These are phyloP conservation scores for Halocynthia roretzi DNA, from an alignment of 23 tunicate species.

Conservation along the genomic window DNA sequence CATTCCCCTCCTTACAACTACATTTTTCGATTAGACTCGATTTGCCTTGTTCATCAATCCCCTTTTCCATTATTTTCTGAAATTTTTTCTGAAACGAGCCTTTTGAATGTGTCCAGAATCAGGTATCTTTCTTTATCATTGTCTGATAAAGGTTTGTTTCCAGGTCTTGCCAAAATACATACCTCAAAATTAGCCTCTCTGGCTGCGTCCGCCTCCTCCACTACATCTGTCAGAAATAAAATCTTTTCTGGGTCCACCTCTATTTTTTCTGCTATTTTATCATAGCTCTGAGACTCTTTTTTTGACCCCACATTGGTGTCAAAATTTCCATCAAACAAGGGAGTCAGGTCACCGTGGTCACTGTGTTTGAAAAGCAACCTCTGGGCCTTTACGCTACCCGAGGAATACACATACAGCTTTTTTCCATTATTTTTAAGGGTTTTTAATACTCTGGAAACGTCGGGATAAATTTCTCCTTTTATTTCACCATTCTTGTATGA, in stretches of 20 bases:
- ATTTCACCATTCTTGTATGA: conserved; percentile 39
- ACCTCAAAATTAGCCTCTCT: conserved; percentile 24
- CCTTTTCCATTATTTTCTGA: no score
- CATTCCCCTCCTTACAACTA: no score
- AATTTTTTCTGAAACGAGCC: not conserved
- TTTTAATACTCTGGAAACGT: conserved; percentile 32
- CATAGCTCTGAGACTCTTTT: conserved; percentile 37
- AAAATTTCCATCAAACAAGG: conserved; percentile 41
- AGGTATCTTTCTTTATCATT: not conserved
- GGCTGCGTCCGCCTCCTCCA: conserved; percentile 68
- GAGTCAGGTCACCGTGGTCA: conserved; percentile 36
- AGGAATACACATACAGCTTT: conserved; percentile 56
- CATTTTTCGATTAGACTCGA: no score
- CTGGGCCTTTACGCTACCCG: conserved; percentile 77
- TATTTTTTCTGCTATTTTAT: conserved; percentile 35
- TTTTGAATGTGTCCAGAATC: not conserved
- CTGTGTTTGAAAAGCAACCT: conserved; percentile 51
- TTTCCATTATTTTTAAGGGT: conserved; percentile 15
- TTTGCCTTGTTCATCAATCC: no score
- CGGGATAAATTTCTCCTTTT: conserved; percentile 47
- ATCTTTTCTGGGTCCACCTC: conserved; percentile 23
- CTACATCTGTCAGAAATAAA: conserved; percentile 67
- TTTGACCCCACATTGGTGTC: conserved; percentile 61
- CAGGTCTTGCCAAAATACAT: conserved; percentile 55
- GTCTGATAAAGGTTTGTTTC: conserved; percentile 36